Conservation (phyloP, 2,113 vertebrate genomes). For the Alligator mississippiensis region DNA sequence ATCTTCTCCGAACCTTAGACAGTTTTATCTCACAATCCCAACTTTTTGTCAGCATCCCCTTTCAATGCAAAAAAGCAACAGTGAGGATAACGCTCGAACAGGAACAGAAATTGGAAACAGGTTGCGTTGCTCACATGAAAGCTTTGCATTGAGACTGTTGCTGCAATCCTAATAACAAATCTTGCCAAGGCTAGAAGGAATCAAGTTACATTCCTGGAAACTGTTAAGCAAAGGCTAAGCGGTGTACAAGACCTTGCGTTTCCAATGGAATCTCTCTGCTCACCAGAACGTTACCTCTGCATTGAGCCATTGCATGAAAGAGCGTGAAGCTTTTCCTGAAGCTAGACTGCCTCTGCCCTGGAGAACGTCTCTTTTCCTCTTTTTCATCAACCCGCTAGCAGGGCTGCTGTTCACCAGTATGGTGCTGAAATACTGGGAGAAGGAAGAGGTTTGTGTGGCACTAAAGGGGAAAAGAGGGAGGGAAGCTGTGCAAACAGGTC, state of each 20-base stretch:
- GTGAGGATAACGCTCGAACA: accelerated
- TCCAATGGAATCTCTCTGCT: not conserved
- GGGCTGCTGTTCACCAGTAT: slow-evolving; percentile 16
- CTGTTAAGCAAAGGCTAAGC: accelerated
- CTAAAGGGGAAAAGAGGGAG: accelerated
- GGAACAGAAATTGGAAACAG: accelerated
- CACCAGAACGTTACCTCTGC: not conserved
- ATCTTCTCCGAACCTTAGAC: too few species aligned
- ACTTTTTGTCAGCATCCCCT: accelerated
- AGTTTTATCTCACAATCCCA: too few species aligned
- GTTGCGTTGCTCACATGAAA: accelerated
- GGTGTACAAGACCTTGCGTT: not conserved
- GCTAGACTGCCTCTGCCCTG: not conserved
- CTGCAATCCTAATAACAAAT: accelerated
- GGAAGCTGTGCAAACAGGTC: not conserved
- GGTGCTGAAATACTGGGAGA: slow-evolving; percentile 46
- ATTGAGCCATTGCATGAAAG: not conserved
- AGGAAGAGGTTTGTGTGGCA: accelerated
- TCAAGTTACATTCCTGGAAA: accelerated
- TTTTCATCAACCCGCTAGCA: not conserved
- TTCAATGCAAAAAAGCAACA: accelerated
- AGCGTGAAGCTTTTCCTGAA: not conserved
- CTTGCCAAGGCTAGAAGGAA: accelerated
- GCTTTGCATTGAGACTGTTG: accelerated
- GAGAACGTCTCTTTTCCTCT: not conserved